phyloP scores from a whole-genome alignment of 2,888 invertebrate genomes.

The Heteromurus nitidus region DNA sequence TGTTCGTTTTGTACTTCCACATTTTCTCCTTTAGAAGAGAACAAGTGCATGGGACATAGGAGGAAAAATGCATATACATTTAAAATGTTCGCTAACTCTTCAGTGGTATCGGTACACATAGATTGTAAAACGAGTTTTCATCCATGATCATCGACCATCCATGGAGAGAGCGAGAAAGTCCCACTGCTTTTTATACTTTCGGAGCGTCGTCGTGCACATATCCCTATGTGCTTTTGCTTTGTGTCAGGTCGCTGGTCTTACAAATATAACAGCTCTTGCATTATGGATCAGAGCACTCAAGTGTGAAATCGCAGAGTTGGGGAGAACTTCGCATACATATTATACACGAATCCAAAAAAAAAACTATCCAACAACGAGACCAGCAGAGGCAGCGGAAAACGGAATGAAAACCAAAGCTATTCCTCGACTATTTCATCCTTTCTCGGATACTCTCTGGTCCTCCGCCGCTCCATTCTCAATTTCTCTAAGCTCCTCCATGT shows the following conservation, averaged over 20 bases:
- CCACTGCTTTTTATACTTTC: background rate
- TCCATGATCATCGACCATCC: background rate
- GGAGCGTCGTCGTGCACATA: background rate
- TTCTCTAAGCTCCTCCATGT: background rate
- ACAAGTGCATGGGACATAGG: no score
- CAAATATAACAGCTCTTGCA: constrained; percentile 70
- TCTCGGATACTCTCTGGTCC: constrained; percentile 13
- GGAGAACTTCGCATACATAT: constrained; percentile 68
- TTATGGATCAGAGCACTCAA: constrained; percentile 74
- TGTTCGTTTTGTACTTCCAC: no score
- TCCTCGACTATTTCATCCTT: constrained; percentile 17
- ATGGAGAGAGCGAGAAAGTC: background rate
- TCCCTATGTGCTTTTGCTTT: background rate
- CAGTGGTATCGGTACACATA: background rate
- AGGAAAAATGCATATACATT: no score
- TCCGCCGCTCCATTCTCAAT: background rate
- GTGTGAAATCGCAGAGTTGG: constrained; percentile 74
- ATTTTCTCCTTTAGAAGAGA: no score
- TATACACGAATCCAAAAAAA: constrained; percentile 17
- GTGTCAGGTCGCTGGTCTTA: constrained; percentile 8
- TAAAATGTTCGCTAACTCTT: background rate
- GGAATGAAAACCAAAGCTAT: constrained; percentile 19
- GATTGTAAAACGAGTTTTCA: constrained; percentile 17
- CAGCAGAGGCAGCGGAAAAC: constrained; percentile 1
- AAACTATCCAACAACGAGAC: constrained; percentile 10